Evolutionary conservation across 2,797 vertebrate species (phyloP).

Genomic region (Bryconaethiops microstoma): DNA sequence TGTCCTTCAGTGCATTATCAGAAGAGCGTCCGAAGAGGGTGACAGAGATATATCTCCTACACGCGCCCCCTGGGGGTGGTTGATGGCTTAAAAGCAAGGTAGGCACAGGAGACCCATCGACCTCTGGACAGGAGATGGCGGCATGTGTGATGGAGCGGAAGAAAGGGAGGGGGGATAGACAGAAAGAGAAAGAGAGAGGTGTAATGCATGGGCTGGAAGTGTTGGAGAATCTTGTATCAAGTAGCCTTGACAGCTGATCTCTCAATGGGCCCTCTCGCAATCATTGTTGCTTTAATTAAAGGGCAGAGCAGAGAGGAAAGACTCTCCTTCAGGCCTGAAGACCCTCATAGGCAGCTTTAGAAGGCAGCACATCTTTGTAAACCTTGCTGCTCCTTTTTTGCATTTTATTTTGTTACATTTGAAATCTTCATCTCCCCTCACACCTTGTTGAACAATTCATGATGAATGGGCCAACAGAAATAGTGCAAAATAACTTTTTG

Average conservation of each 20-base stretch:
- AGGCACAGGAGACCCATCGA: slow-evolving; percentile 73
- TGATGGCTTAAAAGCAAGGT: slow-evolving; percentile 77
- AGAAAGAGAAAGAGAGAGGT: slow-evolving; percentile 55
- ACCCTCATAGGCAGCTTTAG: slow-evolving; percentile 12
- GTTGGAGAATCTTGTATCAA: slow-evolving; percentile 75
- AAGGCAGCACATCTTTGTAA: background rate
- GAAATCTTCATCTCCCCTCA: too few relatives aligned
- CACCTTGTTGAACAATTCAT: too few relatives aligned
- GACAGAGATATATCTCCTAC: slow-evolving; percentile 73
- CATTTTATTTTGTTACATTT: too few relatives aligned
- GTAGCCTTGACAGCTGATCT: slow-evolving; percentile 81
- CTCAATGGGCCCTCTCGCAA: slow-evolving; percentile 81
- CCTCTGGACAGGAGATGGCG: slow-evolving; percentile 69
- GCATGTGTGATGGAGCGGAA: slow-evolving; percentile 58
- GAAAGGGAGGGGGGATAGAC: slow-evolving; percentile 74
- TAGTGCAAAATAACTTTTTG: too few relatives aligned
- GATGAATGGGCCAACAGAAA: too few relatives aligned
- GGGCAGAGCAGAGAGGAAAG: slow-evolving; percentile 86
- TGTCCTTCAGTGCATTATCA: slow-evolving; percentile 70
- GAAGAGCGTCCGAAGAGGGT: slow-evolving; percentile 65
- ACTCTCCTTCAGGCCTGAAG: slow-evolving; percentile 67
- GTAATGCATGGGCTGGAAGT: slow-evolving; percentile 68
- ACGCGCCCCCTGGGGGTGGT: slow-evolving; percentile 67
- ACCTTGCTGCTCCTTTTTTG: background rate
- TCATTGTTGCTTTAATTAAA: slow-evolving; percentile 92